A percentile compares a stretch with the other conserved stretches of the same genome.
These are phyloP conservation scores for Macrotrachela quadricornifera DNA, from an alignment of 1,140 invertebrate genomes.

Conservation along the genomic window DNA sequence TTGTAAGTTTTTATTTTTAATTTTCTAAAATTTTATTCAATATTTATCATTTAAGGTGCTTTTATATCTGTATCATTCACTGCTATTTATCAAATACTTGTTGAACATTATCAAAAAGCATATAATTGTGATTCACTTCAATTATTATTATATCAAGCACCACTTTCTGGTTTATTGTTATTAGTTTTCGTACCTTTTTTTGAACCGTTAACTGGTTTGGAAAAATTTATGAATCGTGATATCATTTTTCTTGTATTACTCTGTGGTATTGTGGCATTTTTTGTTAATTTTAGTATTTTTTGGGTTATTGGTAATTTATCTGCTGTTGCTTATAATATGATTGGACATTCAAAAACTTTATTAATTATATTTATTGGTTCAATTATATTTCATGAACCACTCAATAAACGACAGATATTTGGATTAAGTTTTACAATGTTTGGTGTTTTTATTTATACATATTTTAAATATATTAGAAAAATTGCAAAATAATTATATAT, in stretches of 20 bases:
- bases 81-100: constrained; percentile 26
- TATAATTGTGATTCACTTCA: constrained; percentile 44
- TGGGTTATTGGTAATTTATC: constrained; percentile 46
- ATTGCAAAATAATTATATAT: too few relatives aligned
- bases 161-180: constrained; percentile 36
- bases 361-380: constrained; percentile 37
- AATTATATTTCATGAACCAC: constrained; percentile 36
- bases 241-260: constrained; percentile 23
- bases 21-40: constrained; percentile 40
- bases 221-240: too few relatives aligned
- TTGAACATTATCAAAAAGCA: constrained; percentile 37
- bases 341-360: constrained; percentile 42
- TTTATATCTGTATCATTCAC: too few relatives aligned
- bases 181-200: constrained; percentile 34
- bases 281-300: constrained; percentile 41
- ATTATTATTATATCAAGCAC: constrained; percentile 41
- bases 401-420: constrained; percentile 33
- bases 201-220: constrained; percentile 23
- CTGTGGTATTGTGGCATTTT: constrained; percentile 38
- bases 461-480: too few relatives aligned
- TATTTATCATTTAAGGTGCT: constrained; percentile 21
- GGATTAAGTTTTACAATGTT: too few relatives aligned
- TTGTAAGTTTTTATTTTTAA: constrained; percentile 35
- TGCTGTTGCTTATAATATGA: constrained; percentile 39
- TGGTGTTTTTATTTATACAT: too few relatives aligned